phyloP scores from a whole-genome alignment of 2,797 vertebrate species.

The Hydrocynus forskahlii region DNA sequence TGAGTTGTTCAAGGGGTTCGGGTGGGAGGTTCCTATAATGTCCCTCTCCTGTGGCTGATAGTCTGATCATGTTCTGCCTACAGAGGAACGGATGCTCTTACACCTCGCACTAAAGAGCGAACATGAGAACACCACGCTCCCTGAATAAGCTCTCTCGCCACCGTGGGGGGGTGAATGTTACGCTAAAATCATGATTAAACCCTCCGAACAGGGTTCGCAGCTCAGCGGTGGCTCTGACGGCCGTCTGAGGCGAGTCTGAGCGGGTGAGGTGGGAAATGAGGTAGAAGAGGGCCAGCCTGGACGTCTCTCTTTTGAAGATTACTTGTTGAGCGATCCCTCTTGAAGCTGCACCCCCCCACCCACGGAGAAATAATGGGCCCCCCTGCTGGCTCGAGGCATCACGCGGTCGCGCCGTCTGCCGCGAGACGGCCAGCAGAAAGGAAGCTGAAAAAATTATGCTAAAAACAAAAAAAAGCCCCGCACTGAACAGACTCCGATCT shows the following conservation, averaged over 20 bases:
- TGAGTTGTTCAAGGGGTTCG: no score
- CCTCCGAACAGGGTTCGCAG: not conserved
- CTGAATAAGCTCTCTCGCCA: no score
- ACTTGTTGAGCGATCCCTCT: not conserved
- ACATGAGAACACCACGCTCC: no score
- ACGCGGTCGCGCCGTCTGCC: not conserved
- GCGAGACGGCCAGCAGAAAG: not conserved
- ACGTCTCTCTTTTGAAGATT: conserved; percentile 19
- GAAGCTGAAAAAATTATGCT: not conserved
- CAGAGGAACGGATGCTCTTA: no score
- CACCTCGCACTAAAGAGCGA: no score
- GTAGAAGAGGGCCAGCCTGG: conserved; percentile 1
- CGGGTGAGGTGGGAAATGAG: not conserved
- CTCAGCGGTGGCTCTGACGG: not conserved
- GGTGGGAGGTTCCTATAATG: no score
- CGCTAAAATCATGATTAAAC: not conserved
- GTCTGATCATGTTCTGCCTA: no score
- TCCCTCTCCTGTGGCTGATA: no score
- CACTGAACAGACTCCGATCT: no score
- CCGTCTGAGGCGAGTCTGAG: not conserved
- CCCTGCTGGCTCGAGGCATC: not conserved
- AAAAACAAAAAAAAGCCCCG: no score
- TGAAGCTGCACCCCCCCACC: not conserved
- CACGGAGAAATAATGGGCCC: not conserved
- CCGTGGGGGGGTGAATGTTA: not conserved